Base-by-base conservation (phyloP, 2,888 invertebrate genomes). In the Ptycholaimellus sp. region DNA sequence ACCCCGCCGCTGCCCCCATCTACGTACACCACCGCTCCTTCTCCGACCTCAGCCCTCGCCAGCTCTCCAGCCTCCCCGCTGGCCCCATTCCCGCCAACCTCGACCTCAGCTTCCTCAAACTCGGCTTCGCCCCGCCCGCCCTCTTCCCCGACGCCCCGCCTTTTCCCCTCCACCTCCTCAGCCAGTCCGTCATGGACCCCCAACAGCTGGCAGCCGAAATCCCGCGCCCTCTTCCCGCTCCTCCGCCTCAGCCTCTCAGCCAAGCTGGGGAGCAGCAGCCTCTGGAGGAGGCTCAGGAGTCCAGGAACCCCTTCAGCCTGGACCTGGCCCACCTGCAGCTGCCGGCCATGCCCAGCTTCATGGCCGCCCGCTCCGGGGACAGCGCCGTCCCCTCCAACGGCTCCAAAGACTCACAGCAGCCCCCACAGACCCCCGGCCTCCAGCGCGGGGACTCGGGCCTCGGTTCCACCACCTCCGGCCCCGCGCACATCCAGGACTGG, bases 401-500 rank as follows among this genome's bases (percentile, higher is more conserved):
- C 44, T 3, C 19, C 42, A 20, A 33, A 14, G 16, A 18, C 22
- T 11, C 14, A 14, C 35, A 13, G 19, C 19, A 17, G n/a, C 19
- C 44, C 43, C 16, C 17, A 11, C 32, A 33, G 19, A 27, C 35
- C 35, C 27, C 28, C 5, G 23, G 39, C 17, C 39, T 31, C 16
- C n/a, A n/a, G n/a, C n/a, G n/a, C n/a, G n/a, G 50, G 11, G 55
- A 56, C 37, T 53, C 54, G 9, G 55, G 55, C 11, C 44, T 56
- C 18, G 54, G 54, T 9, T 50, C 52, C 33, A n/a, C n/a, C n/a
- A n/a, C n/a, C n/a, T 45, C 46, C 29, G 56, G 56, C 6, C 56
- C 56, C 9, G 40, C 44, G 14, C 82, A 83, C 56, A 74, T 87
- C 7, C 72, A 73, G 56, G 87, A 87, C 59, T 87, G 85, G 85